Conservation (phyloP, 2,797 vertebrate genomes). For the Melanitta fusca region DNA sequence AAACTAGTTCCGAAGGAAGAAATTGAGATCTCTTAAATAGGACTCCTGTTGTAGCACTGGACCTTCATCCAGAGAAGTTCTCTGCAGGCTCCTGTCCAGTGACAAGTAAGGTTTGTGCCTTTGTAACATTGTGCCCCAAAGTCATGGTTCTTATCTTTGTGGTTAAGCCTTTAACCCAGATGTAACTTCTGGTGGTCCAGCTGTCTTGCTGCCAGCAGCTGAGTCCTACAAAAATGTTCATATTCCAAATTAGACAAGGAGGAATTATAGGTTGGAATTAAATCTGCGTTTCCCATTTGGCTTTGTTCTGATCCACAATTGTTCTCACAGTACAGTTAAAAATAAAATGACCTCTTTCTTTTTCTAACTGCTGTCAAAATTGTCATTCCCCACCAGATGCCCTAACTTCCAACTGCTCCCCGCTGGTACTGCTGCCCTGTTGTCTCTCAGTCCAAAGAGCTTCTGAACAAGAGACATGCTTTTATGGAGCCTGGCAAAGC, state of each 20-base stretch:
- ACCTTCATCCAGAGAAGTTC: neutral
- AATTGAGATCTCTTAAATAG: neutral
- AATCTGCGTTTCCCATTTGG: neutral
- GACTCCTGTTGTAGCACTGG: neutral
- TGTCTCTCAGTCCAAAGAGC: constrained; percentile 57
- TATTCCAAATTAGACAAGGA: neutral
- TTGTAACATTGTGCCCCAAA: neutral
- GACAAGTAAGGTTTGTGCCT: neutral
- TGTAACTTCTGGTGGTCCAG: neutral
- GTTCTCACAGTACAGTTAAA: constrained; percentile 26
- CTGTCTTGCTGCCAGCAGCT: neutral
- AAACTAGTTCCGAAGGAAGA: neutral
- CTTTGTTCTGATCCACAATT: constrained; percentile 1
- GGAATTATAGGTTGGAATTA: neutral
- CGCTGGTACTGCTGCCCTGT: constrained; percentile 45
- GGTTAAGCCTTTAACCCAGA: neutral
- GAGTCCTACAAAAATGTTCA: neutral
- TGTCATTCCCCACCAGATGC: constrained; percentile 58
- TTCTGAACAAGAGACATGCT: constrained; percentile 61
- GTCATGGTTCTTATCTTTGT: neutral
- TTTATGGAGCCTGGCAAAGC: constrained; percentile 61
- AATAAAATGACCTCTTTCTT: constrained; percentile 69
- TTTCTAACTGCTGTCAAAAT: constrained; percentile 15
- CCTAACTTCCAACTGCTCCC: constrained; percentile 7
- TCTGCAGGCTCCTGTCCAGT: neutral